Conservation (phyloP, 2,888 invertebrate genomes). For the Luperina testacea region DNA sequence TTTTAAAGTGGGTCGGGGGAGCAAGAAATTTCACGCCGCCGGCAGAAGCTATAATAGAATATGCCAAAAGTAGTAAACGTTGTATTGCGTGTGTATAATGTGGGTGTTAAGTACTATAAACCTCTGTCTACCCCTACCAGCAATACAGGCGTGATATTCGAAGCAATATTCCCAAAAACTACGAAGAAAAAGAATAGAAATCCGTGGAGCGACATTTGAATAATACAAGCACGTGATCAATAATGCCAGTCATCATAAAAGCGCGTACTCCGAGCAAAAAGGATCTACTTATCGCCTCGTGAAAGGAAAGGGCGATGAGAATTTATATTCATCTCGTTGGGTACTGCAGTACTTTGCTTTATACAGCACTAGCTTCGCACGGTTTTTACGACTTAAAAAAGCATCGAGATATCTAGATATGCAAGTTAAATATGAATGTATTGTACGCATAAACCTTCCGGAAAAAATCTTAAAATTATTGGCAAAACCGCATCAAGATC, state of each 20-base stretch:
- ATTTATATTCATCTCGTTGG: constrained; percentile 41
- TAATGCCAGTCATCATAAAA: constrained; percentile 53
- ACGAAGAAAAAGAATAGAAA: constrained; percentile 25
- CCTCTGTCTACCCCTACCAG: neutral
- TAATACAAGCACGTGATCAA: constrained; percentile 51
- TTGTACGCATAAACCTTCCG: too few relatives aligned
- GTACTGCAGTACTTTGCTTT: constrained; percentile 16
- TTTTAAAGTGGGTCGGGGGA: neutral
- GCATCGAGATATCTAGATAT: neutral
- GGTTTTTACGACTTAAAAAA: neutral
- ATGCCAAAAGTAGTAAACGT: neutral
- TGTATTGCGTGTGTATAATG: neutral
- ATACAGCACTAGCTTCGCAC: neutral
- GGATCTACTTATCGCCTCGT: constrained; percentile 33
- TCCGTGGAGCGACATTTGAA: constrained; percentile 33
- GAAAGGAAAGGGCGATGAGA: neutral
- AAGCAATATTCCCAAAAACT: constrained; percentile 10
- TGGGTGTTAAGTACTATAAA: neutral
- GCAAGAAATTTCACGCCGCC: neutral
- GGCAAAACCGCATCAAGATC: too few relatives aligned
- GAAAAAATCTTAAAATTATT: too few relatives aligned
- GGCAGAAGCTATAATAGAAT: neutral
- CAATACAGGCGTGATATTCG: neutral
- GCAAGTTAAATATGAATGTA: neutral
- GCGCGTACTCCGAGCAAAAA: constrained; percentile 24